phyloP scores from a whole-genome alignment of 2,797 vertebrate species.

The Anomalospiza imberbis region DNA sequence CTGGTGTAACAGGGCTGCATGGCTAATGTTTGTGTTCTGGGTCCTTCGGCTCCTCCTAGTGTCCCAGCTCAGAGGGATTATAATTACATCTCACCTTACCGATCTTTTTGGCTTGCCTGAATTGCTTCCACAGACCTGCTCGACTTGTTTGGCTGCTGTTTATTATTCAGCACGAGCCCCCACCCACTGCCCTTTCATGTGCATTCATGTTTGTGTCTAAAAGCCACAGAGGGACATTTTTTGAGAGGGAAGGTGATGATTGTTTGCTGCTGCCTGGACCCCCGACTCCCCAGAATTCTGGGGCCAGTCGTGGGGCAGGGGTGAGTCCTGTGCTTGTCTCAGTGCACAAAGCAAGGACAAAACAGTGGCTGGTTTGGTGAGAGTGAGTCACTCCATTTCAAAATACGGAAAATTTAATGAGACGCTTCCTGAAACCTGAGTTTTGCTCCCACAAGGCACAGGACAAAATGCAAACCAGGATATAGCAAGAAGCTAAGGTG shows the following conservation, averaged over 20 bases:
- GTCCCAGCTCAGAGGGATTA: conserved; percentile 24
- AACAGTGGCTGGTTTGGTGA: background rate
- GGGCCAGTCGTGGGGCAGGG: background rate
- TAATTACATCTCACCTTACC: conserved; percentile 59
- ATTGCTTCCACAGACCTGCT: conserved; percentile 51
- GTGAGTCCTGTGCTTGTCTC: background rate
- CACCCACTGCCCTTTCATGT: conserved; percentile 53
- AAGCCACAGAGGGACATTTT: conserved; percentile 50
- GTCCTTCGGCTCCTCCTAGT: background rate
- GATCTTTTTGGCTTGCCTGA: conserved; percentile 37
- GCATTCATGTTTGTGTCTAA: conserved; percentile 17
- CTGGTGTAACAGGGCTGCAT: background rate
- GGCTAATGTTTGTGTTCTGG: background rate
- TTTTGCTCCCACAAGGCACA: conserved; percentile 4
- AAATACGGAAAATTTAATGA: conserved; percentile 41
- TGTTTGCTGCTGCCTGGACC: background rate
- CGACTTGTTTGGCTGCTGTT: conserved; percentile 57
- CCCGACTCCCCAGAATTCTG: background rate
- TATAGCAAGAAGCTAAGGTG: background rate
- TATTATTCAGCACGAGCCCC: conserved; percentile 48
- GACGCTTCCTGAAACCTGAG: conserved; percentile 38
- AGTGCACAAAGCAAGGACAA: background rate
- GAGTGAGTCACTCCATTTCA: conserved; percentile 26
- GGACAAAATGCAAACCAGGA: background rate
- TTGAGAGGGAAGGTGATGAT: background rate